phyloP scores from a whole-genome alignment of 2,888 invertebrate genomes.

The Xanthorhoe designata region DNA sequence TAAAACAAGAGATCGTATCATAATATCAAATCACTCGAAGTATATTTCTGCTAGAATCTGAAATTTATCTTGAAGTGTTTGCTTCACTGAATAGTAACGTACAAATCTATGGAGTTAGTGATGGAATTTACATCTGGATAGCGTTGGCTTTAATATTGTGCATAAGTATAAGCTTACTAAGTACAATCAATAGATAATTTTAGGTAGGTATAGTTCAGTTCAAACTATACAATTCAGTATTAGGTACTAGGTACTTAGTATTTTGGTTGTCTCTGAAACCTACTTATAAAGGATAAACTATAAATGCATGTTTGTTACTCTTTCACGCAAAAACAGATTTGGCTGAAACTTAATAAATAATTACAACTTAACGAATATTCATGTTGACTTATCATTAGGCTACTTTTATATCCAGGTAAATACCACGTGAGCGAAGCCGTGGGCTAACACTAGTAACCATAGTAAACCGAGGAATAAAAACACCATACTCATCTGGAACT shows the following conservation, averaged over 20 bases:
- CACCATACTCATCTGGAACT: too few relatives aligned
- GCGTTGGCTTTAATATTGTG: constrained; percentile 13
- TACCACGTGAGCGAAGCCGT: too few relatives aligned
- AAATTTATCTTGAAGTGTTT: background rate
- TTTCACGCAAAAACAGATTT: too few relatives aligned
- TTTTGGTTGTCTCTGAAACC: background rate
- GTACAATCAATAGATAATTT: background rate
- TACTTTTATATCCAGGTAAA: too few relatives aligned
- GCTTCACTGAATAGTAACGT: background rate
- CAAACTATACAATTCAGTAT: background rate
- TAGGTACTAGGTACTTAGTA: background rate
- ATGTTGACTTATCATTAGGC: too few relatives aligned
- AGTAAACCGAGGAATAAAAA: too few relatives aligned
- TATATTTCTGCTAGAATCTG: background rate
- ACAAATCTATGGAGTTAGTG: constrained; percentile 34
- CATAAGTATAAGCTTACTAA: background rate
- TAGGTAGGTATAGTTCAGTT: background rate
- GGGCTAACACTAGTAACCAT: too few relatives aligned
- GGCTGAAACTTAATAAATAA: too few relatives aligned
- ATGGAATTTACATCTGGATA: constrained; percentile 28
- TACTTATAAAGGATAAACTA: too few relatives aligned
- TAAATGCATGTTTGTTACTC: too few relatives aligned
- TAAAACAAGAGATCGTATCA: too few relatives aligned
- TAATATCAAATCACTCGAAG: background rate
- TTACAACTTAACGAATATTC: too few relatives aligned